Percentiles rank a stretch among this genome's conserved stretches.
phyloP scores from a whole-genome alignment of 2,888 invertebrate species.

The Globia sparganii region DNA sequence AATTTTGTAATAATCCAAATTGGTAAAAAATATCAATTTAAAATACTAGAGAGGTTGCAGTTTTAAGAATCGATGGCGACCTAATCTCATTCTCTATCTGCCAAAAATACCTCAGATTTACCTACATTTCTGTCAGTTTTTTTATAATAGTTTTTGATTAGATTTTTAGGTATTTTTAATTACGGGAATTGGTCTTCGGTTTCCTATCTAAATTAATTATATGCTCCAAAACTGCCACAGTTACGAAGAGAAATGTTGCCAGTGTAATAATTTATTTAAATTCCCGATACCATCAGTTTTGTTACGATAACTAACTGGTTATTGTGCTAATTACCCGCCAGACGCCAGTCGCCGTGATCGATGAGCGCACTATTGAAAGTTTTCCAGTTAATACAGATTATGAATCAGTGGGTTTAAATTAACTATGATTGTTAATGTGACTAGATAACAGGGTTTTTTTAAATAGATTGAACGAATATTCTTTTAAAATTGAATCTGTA shows the following conservation, averaged over 20 bases:
- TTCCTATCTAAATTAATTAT: not conserved
- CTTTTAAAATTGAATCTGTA: too few relatives aligned
- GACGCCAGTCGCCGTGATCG: constrained; percentile 41
- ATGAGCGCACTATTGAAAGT: constrained; percentile 54
- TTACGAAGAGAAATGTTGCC: constrained; percentile 39
- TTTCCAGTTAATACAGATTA: constrained; percentile 15
- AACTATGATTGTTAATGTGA: not conserved
- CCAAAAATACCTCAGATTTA: not conserved
- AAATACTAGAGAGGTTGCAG: not conserved
- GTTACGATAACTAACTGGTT: constrained; percentile 47
- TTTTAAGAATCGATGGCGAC: not conserved
- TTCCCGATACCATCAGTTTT: constrained; percentile 53
- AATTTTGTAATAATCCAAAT: not conserved
- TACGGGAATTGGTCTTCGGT: too few relatives aligned
- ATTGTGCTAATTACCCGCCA: constrained; percentile 58
- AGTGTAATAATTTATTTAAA: constrained; percentile 44
- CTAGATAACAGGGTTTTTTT: too few relatives aligned
- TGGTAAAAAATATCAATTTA: not conserved
- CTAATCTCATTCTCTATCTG: not conserved
- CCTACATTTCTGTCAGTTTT: not conserved
- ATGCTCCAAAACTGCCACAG: constrained; percentile 1
- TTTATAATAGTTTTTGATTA: not conserved
- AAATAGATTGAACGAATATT: too few relatives aligned
- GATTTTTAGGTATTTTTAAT: not conserved
- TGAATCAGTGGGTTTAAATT: constrained; percentile 1